Percentiles rank a stretch among this genome's conserved stretches.
These are phyloP conservation scores for Menura novaehollandiae DNA, from an alignment of 2,113 vertebrate species.

Conservation along the genomic window DNA sequence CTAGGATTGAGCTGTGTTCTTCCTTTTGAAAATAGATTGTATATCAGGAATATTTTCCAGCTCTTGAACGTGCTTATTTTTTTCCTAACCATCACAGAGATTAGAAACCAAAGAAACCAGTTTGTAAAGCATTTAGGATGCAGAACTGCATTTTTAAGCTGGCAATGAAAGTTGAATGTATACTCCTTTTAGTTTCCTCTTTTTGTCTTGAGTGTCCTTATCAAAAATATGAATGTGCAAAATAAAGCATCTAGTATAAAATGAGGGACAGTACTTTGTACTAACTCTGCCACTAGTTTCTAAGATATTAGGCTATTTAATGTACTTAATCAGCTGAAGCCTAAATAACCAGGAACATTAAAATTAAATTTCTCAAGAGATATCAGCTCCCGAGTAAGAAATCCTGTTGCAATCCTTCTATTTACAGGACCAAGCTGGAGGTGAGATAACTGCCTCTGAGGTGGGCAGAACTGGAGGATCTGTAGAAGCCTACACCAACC, in stretches of 20 bases:
- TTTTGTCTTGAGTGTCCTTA: not conserved
- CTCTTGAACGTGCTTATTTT: not conserved
- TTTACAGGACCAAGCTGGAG: not conserved
- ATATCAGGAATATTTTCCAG: not conserved
- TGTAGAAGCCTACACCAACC: not conserved
- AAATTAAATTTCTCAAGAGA: not conserved
- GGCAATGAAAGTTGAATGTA: not conserved
- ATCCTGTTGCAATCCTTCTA: not conserved
- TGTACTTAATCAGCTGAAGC: not conserved
- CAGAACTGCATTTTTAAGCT: slow-evolving; percentile 2
- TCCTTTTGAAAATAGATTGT: not conserved
- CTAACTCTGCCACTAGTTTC: not conserved
- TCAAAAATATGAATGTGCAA: not conserved
- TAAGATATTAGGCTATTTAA: not conserved
- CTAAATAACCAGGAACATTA: not conserved
- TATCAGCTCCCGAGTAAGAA: not conserved
- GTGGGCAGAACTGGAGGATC: not conserved
- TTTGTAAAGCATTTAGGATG: not conserved
- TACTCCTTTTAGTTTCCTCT: not conserved
- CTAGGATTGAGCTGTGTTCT: not conserved
- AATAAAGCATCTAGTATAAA: not conserved
- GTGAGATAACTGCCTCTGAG: not conserved
- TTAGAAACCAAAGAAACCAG: not conserved
- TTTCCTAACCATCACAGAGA: slow-evolving; percentile 27
- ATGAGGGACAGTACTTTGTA: not conserved